Base-by-base conservation (phyloP, 30 jellyfish, hydroid and myxozoan species). In the Rhopilema esculentum region DNA sequence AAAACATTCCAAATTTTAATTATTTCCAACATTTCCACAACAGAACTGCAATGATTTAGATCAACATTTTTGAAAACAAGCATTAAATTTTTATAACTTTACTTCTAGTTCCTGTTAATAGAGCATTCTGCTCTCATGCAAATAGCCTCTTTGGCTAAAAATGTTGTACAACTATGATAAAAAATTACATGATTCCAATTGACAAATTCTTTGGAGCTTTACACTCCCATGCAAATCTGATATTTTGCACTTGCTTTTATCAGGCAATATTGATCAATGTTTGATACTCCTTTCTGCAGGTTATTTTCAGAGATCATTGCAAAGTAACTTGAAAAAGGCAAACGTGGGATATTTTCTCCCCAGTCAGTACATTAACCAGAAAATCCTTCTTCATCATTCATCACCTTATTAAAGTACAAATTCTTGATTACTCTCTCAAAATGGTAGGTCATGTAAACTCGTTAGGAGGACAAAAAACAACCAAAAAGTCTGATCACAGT, bases 51-150 rank as follows among this genome's bases (percentile, higher is more conserved):
- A n/a, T n/a, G n/a, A n/a, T n/a, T n/a, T n/a, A n/a, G n/a, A n/a
- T n/a, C n/a, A n/a, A n/a, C n/a, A n/a, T n/a, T n/a, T n/a, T n/a
- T n/a, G n/a, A n/a, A n/a, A n/a, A n/a, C n/a, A n/a, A n/a, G n/a
- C n/a, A n/a, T 4, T 40, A 40, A 40, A 12, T 2, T 12, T 12
- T 40, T 40, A 6, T 12, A 40, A 2, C 9, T 40, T 40, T 40
- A 6, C 57, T 40, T 12, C 12, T 2, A 6, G 6, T 15, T 15
- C 1, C 21, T 8, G 48, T 19, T 16, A 26, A 70, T 27, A 63
- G 80, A 79, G 89, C 89, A 79, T 79, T 63, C 69, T 79, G 89
- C 89, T 48, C 69, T 32, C 89, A 79, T 79, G 89, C 89, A 79
- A 26, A 2, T 64, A 64, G 27, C 31, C 31, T 64, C 7, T 6